phyloP scores from a whole-genome alignment of 2,797 vertebrate genomes.

The Muscicapa comitata region DNA sequence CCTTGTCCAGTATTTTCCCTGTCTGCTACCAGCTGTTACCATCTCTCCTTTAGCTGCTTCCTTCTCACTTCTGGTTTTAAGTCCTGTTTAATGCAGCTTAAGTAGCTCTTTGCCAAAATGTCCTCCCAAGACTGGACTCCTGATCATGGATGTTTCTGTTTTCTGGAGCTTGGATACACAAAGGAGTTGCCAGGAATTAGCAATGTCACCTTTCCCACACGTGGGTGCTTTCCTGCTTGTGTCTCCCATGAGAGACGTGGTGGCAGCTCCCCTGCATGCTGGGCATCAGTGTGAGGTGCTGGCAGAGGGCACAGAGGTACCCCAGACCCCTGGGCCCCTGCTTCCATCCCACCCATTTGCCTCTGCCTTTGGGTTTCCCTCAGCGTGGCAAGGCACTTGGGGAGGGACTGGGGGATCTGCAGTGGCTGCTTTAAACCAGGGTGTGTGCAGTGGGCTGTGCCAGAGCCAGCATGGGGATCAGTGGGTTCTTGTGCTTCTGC shows the following conservation, averaged over 20 bases:
- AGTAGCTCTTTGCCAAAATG: neutral
- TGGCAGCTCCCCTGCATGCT: neutral
- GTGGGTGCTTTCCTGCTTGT: neutral
- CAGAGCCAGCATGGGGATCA: neutral
- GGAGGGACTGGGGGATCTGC: neutral
- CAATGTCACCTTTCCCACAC: neutral
- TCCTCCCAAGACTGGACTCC: neutral
- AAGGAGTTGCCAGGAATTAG: neutral
- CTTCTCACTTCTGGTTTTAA: neutral
- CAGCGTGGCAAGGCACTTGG: accelerated
- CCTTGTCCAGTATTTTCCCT: neutral
- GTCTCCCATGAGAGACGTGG: accelerated
- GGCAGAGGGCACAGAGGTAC: neutral
- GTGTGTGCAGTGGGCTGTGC: neutral
- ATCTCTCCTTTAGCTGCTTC: neutral
- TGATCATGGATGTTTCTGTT: neutral
- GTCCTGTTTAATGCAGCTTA: neutral
- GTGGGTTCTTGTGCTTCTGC: neutral
- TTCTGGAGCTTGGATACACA: neutral
- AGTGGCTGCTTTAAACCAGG: neutral
- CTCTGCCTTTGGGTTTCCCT: neutral
- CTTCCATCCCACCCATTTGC: neutral
- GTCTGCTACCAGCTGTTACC: neutral
- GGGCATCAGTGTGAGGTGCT: neutral
- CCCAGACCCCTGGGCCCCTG: neutral